phyloP scores from a whole-genome alignment of 2,888 invertebrate species.

The Smittia sp. region DNA sequence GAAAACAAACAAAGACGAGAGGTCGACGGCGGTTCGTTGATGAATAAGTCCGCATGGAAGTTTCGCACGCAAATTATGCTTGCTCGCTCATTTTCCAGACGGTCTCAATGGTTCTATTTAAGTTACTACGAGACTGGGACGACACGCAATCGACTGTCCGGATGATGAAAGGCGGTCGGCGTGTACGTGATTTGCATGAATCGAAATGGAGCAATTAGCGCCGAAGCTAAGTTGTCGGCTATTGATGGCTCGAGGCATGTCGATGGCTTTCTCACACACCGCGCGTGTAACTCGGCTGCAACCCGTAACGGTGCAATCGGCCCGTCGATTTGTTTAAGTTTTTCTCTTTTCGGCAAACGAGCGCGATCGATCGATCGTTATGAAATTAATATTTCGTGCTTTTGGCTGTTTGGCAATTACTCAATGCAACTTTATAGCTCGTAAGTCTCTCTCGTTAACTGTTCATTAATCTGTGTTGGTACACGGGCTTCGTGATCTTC shows the following conservation, averaged over 20 bases:
- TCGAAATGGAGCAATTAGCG: conserved; percentile 20
- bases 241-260: not conserved
- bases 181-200: not conserved
- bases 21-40: too few species aligned
- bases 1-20: conserved; percentile 1
- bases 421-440: not conserved
- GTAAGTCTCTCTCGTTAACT: not conserved
- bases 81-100: not conserved
- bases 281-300: not conserved
- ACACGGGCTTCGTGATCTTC: conserved; percentile 7
- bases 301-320: conserved; percentile 12
- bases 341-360: conserved; percentile 11
- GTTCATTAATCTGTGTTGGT: not conserved
- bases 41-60: not conserved
- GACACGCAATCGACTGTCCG: not conserved
- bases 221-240: not conserved
- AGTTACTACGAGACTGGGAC: not conserved
- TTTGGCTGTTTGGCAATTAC: not conserved
- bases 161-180: conserved; percentile 11
- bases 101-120: not conserved
- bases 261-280: not conserved
- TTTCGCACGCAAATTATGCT: conserved; percentile 25
- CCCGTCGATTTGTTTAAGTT: not conserved
- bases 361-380: not conserved
- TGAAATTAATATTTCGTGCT: conserved; percentile 23